A percentile compares a stretch with the other conserved stretches of the same genome.
These are phyloP conservation scores for Actinia tenebrosa DNA, from an alignment of 64 coral and sea anemone species.

Conservation along the genomic window DNA sequence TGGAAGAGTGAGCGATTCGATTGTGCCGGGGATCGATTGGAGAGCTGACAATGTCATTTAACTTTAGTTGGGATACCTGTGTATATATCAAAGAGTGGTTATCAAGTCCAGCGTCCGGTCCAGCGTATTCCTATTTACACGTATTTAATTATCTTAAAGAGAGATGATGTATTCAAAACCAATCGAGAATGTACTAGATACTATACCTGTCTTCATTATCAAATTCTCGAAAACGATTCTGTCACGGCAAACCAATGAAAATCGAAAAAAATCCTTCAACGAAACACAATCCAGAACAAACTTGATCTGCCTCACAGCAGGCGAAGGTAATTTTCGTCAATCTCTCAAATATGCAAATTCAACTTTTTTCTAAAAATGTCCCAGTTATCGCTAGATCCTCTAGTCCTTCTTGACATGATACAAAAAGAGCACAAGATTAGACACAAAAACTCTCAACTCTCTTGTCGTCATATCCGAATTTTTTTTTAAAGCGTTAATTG, in stretches of 20 bases:
- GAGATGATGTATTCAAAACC: too few species aligned
- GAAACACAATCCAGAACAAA: not conserved
- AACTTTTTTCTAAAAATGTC: not conserved
- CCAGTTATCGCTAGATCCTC: not conserved
- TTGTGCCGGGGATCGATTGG: too few species aligned
- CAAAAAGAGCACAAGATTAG: not conserved
- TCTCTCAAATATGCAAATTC: not conserved
- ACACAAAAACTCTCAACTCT: not conserved
- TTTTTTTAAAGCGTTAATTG: not conserved
- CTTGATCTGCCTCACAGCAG: not conserved
- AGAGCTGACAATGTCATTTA: not conserved
- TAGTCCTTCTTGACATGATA: not conserved
- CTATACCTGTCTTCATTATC: not conserved
- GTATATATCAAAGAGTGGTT: not conserved
- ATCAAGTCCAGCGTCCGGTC: not conserved
- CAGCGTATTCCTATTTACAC: too few species aligned
- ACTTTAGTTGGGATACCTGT: not conserved
- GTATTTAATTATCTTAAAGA: too few species aligned
- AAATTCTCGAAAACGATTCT: not conserved
- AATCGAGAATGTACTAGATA: not conserved
- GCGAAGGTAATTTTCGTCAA: not conserved
- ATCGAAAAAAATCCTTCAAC: not conserved
- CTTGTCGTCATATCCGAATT: constrained; percentile 3
- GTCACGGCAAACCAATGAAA: not conserved
- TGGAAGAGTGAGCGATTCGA: too few species aligned